Evolutionary conservation across 2,888 invertebrate species (phyloP), one percentile per base, ranked within the genome.

Genomic region (Lasius fuliginosus): DNA sequence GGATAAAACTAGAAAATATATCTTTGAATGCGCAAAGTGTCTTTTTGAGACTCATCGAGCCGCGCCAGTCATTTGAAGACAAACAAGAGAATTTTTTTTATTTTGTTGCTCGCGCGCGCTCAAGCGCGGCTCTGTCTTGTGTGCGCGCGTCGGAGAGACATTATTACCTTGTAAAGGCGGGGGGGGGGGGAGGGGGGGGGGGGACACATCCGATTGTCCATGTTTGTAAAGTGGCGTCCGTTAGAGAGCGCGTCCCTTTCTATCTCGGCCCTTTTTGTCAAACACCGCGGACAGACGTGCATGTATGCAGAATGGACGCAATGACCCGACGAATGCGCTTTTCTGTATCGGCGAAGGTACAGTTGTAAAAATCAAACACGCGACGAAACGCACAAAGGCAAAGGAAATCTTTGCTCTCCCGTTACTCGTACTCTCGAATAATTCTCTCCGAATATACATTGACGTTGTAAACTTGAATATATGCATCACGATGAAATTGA

Each of bases 221-320:
- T 71, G 79, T 81, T 81, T 81, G 79, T 60, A 73, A 81, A 81
- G 79, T 65, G 73, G 60, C 73, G 33, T 60, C 79, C 73, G 60
- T 60, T 71, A 73, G 18, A 60, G 69, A 36, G 76, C 46, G 9
- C 74, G 27, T 49, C 33, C 18, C 73, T 71, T 60, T 79, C 71
- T 79, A 36, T 60, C 71, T 73, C 46, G 33, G 42, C 30, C 33
- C 46, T 81, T 81, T 81, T 62, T 81, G 60, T 73, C 79, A 81
- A 81, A 71, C 73, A 60, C 73, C 79, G 42, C 77, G 77, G 18
- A 36, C 15, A 23, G 23, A 15, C 23, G 71, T 33, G 49, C 33
- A n/a, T 33, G 79, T 79, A 79, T 79, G 79, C 79, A 71, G 79
- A 79, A 79, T 65, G 58, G 71, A 71, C 79, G 79, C 79, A 58